phyloP scores from a whole-genome alignment of 1,140 invertebrate species.

The Micrasema minimum region DNA sequence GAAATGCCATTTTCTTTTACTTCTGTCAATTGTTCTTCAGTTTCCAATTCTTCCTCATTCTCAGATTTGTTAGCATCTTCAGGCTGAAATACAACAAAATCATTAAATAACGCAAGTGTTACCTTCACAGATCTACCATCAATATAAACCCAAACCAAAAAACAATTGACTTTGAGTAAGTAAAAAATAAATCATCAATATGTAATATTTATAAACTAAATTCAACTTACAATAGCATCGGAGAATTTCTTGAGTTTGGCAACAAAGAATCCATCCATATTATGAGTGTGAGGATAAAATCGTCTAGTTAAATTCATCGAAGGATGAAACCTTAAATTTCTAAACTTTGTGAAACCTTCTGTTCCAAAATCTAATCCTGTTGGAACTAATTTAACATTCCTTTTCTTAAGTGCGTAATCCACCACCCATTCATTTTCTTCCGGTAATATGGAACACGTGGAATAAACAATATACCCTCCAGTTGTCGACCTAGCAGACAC shows the following conservation, averaged over 20 bases:
- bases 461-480: conserved; percentile 97
- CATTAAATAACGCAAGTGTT: background rate
- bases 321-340: conserved; percentile 91
- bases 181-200: conserved; percentile 12
- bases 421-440: conserved; percentile 99
- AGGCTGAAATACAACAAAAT: conserved; percentile 55
- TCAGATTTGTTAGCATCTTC: conserved; percentile 67
- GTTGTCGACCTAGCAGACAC: conserved; percentile 91
- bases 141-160: background rate
- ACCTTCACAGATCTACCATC: too few species aligned
- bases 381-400: conserved; percentile 93
- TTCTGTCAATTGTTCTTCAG: conserved; percentile 53
- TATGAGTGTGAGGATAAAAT: conserved; percentile 98
- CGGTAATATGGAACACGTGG: conserved; percentile 96
- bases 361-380: conserved; percentile 96
- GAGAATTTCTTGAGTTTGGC: conserved; percentile 98
- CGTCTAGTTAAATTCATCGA: conserved; percentile 88
- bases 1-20: conserved; percentile 56
- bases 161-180: conserved; percentile 7
- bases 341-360: conserved; percentile 92
- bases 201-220: conserved; percentile 53
- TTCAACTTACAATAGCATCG: conserved; percentile 75
- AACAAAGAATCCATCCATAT: conserved; percentile 99
- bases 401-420: conserved; percentile 94
- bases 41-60: conserved; percentile 62